These are phyloP conservation scores for Calycopis cecrops DNA, from an alignment of 1,140 invertebrate species.

Conservation along the genomic window DNA sequence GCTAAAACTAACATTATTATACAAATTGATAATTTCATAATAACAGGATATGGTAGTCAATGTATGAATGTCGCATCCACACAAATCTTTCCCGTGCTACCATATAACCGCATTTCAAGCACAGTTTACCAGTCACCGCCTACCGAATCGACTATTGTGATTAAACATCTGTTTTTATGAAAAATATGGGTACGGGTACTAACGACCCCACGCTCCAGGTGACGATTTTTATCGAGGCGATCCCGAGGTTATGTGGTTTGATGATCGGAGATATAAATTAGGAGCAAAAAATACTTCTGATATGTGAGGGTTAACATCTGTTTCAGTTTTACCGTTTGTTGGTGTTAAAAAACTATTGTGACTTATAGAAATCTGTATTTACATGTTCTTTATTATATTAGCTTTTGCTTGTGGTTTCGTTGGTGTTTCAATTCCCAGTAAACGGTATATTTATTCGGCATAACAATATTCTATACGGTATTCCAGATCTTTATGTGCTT, in stretches of 20 bases:
- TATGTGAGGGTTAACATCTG: slow-evolving; percentile 9
- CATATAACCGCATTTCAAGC: slow-evolving; percentile 33
- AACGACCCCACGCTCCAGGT: slow-evolving; percentile 46
- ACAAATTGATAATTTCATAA: too few species aligned
- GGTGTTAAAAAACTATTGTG: too few species aligned
- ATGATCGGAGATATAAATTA: slow-evolving; percentile 29
- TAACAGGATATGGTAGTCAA: too few species aligned
- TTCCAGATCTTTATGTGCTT: too few species aligned
- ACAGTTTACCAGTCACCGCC: slow-evolving; percentile 59
- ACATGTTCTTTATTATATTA: too few species aligned
- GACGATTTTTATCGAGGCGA: slow-evolving; percentile 44
- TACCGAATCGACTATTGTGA: slow-evolving; percentile 62
- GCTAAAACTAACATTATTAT: too few species aligned
- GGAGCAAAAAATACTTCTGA: slow-evolving; percentile 15
- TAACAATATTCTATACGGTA: too few species aligned
- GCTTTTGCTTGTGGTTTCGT: too few species aligned
- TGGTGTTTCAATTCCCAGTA: too few species aligned
- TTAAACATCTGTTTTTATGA: slow-evolving; percentile 55
- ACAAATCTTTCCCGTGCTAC: slow-evolving; percentile 28
- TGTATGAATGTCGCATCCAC: slow-evolving; percentile 26
- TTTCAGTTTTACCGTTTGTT: background rate
- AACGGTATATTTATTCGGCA: too few species aligned
- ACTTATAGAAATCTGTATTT: too few species aligned
- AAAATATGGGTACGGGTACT: slow-evolving; percentile 33
- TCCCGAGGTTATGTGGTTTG: slow-evolving; percentile 30